phyloP scores from a whole-genome alignment of 1,140 invertebrate genomes.

The Brachionus asplanchnoidis region DNA sequence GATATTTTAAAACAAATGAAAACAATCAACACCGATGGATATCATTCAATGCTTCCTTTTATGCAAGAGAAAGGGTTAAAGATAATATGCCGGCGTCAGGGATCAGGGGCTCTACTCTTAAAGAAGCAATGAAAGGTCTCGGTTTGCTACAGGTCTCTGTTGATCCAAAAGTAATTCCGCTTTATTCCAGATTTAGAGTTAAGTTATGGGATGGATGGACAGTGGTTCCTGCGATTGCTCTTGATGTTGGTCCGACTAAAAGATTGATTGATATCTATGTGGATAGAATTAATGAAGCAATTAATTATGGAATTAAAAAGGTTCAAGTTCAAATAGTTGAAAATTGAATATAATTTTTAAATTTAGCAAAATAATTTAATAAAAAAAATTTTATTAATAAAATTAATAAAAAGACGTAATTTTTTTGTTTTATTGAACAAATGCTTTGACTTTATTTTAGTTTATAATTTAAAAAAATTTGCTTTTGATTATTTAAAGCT shows the following conservation, averaged over 20 bases:
- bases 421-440: no score
- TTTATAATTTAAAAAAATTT: no score
- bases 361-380: neutral
- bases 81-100: constrained; percentile 8
- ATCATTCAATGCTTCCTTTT: neutral
- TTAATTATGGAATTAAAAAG: neutral
- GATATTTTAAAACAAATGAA: neutral
- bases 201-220: constrained; percentile 7
- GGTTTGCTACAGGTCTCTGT: neutral
- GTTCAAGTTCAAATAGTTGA: neutral
- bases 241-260: neutral
- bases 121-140: neutral
- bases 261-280: neutral
- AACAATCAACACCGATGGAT: neutral
- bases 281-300: neutral
- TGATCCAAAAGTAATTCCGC: neutral
- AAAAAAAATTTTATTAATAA: no score
- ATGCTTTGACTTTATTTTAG: no score
- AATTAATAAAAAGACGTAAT: no score
- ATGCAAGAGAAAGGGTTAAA: neutral
- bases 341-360: neutral
- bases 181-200: neutral
- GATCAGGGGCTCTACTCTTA: neutral
- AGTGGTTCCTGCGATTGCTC: neutral
- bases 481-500: no score